Conservation (phyloP, 2,113 vertebrate species). For the Mobula hypostoma region DNA sequence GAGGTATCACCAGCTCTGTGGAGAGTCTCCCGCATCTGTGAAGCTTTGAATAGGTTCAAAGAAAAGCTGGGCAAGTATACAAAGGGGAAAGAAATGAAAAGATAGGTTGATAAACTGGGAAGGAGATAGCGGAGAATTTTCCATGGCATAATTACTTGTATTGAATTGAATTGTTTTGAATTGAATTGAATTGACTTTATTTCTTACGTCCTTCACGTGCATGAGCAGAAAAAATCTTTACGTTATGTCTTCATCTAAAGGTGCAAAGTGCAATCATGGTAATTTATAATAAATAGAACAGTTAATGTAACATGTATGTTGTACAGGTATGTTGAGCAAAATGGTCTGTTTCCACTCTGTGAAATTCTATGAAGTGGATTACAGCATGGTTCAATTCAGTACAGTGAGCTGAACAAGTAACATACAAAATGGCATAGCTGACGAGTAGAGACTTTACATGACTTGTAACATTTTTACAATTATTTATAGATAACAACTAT, state of each 20-base stretch:
- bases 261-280: too few species aligned
- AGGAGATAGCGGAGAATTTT: not conserved
- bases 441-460: not conserved
- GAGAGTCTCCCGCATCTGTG: not conserved
- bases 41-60: not conserved
- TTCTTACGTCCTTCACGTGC: too few species aligned
- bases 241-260: too few species aligned
- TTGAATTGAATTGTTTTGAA: too few species aligned
- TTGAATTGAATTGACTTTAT: too few species aligned
- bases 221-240: too few species aligned
- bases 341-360: not conserved
- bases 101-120: not conserved
- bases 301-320: too few species aligned
- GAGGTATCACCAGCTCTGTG: not conserved
- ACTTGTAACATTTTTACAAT: not conserved
- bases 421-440: not conserved
- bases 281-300: too few species aligned
- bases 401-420: not conserved
- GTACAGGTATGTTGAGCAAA: too few species aligned
- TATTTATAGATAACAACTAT: not conserved
- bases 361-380: not conserved
- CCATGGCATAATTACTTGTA: not conserved
- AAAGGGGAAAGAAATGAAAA: not conserved
- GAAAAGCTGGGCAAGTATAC: not conserved
- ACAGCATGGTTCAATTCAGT: not conserved